Base-by-base conservation (phyloP, 1,140 invertebrate species). In the Orchestia grillus region DNA sequence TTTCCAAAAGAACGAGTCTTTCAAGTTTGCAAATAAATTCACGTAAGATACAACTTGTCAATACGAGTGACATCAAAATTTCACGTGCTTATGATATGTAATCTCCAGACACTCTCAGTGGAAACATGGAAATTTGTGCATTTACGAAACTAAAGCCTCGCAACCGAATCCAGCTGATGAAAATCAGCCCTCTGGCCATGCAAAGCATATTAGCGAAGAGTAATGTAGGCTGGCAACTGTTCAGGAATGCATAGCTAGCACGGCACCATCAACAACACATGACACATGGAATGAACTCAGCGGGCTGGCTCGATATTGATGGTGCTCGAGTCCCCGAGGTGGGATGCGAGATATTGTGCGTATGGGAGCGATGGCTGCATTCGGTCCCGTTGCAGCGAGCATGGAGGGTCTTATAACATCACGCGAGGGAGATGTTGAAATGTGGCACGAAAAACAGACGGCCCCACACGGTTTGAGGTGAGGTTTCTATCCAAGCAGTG, bases 211-310 rank as follows among this genome's bases (percentile, higher is more conserved):
- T 77, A 77, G 62, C 11, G 62, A 77, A 77, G 62, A 77, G 62
- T 77, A 77, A 77, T 77, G 62, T 77, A 77, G 62, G 62, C 62
- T 3, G 62, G 11, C 15, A 77, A 28, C 62, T 77, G 62, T 77
- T 77, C 62, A 77, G 62, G 62, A 77, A 77, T 77, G 62, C 62
- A 77, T 77, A 77, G 62, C 62, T 36, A 36, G 62, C 62, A 77
- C 15, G 36, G 62, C 62, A 77, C 62, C 62, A 77, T 77, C 62
- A 77, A 77, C 62, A 77, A 77, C 15, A 28, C 62, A 77, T 77
- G 62, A 77, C 62, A 77, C 62, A 77, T 77, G 62, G 62, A 77
- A 77, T 77, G 62, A 77, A 77, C 62, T 77, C 62, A 77, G 62
- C 28, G 62, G 36, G 62, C 28, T 77, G 62, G 62, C 62, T 36